Evolutionary conservation across 30 jellyfish, hydroid and myxozoan genomes (phyloP).

Genomic region (Chrysaora quinquecirrha): DNA sequence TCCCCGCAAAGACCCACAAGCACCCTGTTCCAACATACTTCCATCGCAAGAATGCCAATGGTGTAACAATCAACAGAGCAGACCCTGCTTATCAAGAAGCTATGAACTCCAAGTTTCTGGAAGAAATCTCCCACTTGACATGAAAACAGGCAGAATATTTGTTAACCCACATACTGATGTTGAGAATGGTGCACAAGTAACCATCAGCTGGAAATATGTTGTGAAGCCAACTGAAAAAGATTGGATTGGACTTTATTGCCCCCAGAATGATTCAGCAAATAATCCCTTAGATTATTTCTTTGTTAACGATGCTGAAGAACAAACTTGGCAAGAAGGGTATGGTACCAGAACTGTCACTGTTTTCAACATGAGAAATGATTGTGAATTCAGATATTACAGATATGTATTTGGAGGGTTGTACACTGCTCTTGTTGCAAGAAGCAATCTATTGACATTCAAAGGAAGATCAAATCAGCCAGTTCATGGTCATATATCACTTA

Average conservation of each 20-base stretch:
- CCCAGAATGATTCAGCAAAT: conserved; percentile 49
- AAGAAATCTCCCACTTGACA: conserved; percentile 35
- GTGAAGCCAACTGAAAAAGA: conserved; percentile 64
- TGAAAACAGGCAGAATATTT: conserved; percentile 2
- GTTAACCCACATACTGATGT: conserved; percentile 34
- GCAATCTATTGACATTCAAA: conserved; percentile 53
- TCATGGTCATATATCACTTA: conserved; percentile 77
- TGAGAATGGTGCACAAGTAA: conserved; percentile 68
- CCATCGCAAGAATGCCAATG: conserved; percentile 56
- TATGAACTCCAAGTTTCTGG: conserved; percentile 23
- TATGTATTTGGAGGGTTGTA: conserved; percentile 36
- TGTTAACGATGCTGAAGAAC: conserved; percentile 51
- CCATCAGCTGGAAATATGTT: conserved; percentile 70
- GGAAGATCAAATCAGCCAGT: conserved; percentile 70
- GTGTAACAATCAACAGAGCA: conserved; percentile 48
- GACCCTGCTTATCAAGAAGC: conserved; percentile 21
- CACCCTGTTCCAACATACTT: conserved; percentile 70
- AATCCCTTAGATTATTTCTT: conserved; percentile 54
- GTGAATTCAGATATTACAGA: conserved; percentile 70
- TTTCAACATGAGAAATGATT: conserved; percentile 62
- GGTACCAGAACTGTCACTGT: conserved; percentile 62
- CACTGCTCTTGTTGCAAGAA: conserved; percentile 61
- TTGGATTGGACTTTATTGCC: conserved; percentile 90
- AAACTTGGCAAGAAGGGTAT: conserved; percentile 73
- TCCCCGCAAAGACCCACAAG: conserved; percentile 56